Evolutionary conservation across 64 coral and sea anemone genomes (phyloP).

Genomic region (Montipora foliosa): DNA sequence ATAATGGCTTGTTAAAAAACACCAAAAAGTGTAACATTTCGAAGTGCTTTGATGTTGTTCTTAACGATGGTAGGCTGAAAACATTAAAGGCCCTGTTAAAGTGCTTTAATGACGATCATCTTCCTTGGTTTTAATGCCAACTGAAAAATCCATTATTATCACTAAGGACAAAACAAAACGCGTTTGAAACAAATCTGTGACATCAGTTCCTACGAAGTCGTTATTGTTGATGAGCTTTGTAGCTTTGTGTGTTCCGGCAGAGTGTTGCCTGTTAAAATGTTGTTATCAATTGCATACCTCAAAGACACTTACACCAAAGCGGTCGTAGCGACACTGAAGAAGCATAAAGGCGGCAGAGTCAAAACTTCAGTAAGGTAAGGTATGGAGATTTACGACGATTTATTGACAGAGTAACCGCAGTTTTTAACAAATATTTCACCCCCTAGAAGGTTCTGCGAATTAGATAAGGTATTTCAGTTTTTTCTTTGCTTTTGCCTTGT

Average conservation of each 20-base stretch:
- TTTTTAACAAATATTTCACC: too few species aligned
- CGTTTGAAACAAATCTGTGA: slow-evolving; percentile 5
- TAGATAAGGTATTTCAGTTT: too few species aligned
- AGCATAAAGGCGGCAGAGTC: background rate
- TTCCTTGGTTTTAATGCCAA: background rate
- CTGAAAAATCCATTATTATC: background rate
- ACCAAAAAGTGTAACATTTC: background rate
- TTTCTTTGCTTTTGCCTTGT: too few species aligned
- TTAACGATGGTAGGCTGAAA: background rate
- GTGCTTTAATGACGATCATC: background rate
- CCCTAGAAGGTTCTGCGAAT: too few species aligned
- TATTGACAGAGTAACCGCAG: too few species aligned
- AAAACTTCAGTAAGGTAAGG: too few species aligned
- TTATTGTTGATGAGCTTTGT: slow-evolving; percentile 10
- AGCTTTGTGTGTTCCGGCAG: background rate
- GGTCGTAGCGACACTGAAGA: background rate
- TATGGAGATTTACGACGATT: too few species aligned
- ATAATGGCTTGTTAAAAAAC: slow-evolving; percentile 17
- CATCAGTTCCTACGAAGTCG: background rate
- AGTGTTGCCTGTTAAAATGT: background rate
- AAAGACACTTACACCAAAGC: background rate
- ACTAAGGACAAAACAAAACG: background rate
- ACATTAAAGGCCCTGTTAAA: background rate
- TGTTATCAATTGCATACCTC: background rate
- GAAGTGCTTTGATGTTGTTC: background rate